Conservation (phyloP, 2,888 invertebrate species). For the Entomobrya multifasciata region DNA sequence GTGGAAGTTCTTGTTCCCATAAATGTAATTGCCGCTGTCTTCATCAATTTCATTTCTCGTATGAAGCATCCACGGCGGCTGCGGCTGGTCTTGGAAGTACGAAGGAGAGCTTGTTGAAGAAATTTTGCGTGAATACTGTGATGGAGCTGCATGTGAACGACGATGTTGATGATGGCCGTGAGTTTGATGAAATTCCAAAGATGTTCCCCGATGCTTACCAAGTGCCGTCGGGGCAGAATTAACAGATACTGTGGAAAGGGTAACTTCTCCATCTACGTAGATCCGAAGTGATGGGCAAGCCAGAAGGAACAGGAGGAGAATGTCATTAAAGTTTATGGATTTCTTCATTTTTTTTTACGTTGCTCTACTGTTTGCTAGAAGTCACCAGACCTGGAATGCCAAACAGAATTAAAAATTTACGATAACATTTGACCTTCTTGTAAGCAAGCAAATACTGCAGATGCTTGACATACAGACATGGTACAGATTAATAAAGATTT, state of each 20-base stretch:
- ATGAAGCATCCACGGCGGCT: conserved; percentile 1
- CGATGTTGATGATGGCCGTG: conserved; percentile 30
- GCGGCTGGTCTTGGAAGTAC: neutral
- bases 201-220: neutral
- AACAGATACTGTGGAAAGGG: neutral
- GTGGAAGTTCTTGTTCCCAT: conserved; percentile 24
- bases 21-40: conserved; percentile 28
- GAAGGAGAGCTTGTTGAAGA: neutral
- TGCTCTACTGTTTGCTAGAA: too few relatives aligned
- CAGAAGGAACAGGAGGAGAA: conserved; percentile 29
- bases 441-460: too few relatives aligned
- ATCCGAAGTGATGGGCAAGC: neutral
- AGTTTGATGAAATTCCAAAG: conserved; percentile 16
- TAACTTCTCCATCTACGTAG: conserved; percentile 7
- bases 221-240: neutral
- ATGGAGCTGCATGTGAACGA: neutral
- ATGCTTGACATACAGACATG: too few relatives aligned
- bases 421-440: too few relatives aligned
- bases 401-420: too few relatives aligned
- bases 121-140: neutral
- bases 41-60: conserved; percentile 6
- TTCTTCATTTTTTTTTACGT: neutral
- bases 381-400: neutral
- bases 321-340: neutral
- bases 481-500: too few relatives aligned